Base-by-base conservation (phyloP, 2,888 invertebrate species). In the Megamerina dolium region DNA sequence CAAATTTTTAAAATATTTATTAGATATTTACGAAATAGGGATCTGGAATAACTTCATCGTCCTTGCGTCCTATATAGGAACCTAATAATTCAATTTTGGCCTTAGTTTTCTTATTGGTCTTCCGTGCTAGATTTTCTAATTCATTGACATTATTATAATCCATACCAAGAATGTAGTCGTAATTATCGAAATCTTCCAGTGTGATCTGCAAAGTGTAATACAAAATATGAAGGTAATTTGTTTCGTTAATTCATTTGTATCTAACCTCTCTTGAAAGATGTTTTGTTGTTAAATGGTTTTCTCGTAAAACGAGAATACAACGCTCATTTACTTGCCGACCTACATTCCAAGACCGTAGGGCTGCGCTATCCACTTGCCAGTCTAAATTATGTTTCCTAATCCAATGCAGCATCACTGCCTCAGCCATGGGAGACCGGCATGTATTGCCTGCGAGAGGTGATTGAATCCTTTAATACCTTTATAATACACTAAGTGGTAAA, bases 341-440 rank as follows among this genome's bases (percentile, higher is more conserved):
- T 20, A 82, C 80, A 73, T 94, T 93, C 82, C 88, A 94, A 17
- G 80, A 76, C 4, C 86, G 85, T 34, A 90, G 77, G 1, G 85
- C 95, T 3, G 92, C 93, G 73, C 93, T 94, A 61, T 94, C 91
- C 2, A 87, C 82, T 47, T 80, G 75, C 93, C 93, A 95, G 57
- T 76, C 36, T 3, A 65, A 48, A 13, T 58, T 43, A 46, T 80
- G 74, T 23, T 58, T 53, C 0, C 32, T 9, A 3, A 64, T 45
- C 9, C 64, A 36, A 44, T 61, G 34, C 37, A 75, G 73, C 63
- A 94, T 87, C 2, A 94, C 84, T 9, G 87, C 91, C 68, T 94
- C 94, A 10, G 93, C 94, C 66, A 93, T 94, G 1, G 95, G 93
- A 4, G 94, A 94, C 4, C 95, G 81, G 66, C 95, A 95, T 52